These are phyloP conservation scores for Gallinago solitaria DNA, from an alignment of 2,797 vertebrate species.

Conservation along the genomic window DNA sequence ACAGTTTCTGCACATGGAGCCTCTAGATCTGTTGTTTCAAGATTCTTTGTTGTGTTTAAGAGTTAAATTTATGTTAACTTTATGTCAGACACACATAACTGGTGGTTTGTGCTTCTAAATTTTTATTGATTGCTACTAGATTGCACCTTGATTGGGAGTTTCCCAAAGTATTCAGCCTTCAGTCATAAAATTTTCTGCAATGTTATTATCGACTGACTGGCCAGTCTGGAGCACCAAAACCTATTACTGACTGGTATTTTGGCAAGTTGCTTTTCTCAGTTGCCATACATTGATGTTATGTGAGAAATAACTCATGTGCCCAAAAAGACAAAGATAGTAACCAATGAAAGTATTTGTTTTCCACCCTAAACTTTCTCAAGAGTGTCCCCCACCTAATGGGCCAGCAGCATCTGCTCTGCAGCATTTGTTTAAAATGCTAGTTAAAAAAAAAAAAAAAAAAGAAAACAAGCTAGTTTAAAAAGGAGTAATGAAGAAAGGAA, in stretches of 20 bases:
- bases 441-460: neutral
- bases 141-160: neutral
- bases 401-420: neutral
- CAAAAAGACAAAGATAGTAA: neutral
- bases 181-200: neutral
- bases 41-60: neutral
- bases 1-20: neutral
- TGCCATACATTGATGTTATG: rapidly evolving
- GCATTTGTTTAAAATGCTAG: neutral
- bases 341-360: neutral
- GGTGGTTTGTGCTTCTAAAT: neutral
- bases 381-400: neutral
- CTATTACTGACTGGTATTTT: neutral
- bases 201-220: neutral
- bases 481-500: neutral
- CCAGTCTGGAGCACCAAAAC: neutral
- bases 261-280: neutral
- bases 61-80: neutral
- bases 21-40: neutral
- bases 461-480: neutral
- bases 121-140: neutral
- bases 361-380: neutral
- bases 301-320: neutral
- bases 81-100: neutral
- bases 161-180: neutral